These are phyloP conservation scores for Acromyrmex charruanus DNA, from an alignment of 1,140 invertebrate genomes.

Conservation along the genomic window DNA sequence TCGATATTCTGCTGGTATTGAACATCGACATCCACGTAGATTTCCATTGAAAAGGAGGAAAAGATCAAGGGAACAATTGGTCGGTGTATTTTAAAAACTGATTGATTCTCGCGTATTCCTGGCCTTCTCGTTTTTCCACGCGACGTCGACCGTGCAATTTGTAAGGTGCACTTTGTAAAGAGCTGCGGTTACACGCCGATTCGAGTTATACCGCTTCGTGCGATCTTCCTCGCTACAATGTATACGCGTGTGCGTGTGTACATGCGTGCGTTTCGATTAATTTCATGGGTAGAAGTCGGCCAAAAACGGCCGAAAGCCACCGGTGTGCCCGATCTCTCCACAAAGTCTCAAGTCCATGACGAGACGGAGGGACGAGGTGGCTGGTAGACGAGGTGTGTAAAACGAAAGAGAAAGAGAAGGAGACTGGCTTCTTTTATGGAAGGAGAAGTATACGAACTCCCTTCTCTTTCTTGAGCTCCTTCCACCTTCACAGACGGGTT, in stretches of 20 bases:
- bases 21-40: too few relatives aligned
- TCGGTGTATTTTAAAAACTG: neutral
- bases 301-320: constrained; percentile 38
- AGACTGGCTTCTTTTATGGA: constrained; percentile 29
- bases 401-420: neutral
- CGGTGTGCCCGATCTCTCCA: constrained; percentile 31
- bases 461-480: constrained; percentile 37
- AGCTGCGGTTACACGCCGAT: neutral
- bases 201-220: constrained; percentile 17
- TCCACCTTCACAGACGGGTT: constrained; percentile 25
- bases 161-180: constrained; percentile 3
- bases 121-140: neutral
- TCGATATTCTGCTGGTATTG: neutral
- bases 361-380: constrained; percentile 19
- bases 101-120: constrained; percentile 3
- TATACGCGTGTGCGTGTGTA: neutral
- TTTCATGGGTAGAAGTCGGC: constrained; percentile 50
- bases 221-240: neutral
- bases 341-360: constrained; percentile 11
- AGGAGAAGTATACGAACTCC: constrained; percentile 24
- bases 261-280: constrained; percentile 39
- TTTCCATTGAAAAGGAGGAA: neutral
- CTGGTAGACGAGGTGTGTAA: neutral
- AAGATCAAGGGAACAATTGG: neutral
- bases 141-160: neutral